Evolutionary conservation across 2,797 vertebrate species (phyloP).

Genomic region (Erithacus rubecula): DNA sequence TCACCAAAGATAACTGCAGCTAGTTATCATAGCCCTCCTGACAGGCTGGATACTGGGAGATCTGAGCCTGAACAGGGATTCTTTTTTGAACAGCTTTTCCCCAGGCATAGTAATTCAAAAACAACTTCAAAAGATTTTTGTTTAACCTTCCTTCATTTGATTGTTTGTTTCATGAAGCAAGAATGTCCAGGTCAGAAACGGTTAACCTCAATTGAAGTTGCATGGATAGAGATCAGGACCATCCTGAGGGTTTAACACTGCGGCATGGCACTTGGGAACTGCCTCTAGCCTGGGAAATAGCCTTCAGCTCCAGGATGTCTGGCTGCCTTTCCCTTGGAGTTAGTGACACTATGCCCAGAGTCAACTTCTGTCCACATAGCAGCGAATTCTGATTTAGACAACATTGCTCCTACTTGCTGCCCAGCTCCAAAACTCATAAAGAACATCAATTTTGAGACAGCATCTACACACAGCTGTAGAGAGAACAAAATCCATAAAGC

Average conservation of each 20-base stretch:
- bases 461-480: background rate
- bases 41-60: background rate
- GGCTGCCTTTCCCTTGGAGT: background rate
- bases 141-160: background rate
- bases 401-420: background rate
- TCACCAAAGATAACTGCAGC: background rate
- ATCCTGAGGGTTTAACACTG: background rate
- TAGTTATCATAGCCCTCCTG: background rate
- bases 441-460: background rate
- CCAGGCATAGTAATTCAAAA: background rate
- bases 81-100: background rate
- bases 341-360: background rate
- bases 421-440: background rate
- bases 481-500: background rate
- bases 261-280: background rate
- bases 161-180: background rate
- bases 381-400: background rate
- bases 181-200: background rate
- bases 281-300: background rate
- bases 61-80: background rate
- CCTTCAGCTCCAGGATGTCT: background rate
- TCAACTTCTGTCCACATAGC: background rate
- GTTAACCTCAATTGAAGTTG: fast-evolving
- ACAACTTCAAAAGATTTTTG: background rate
- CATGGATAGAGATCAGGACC: background rate